A percentile compares a stretch with the other conserved stretches of the same genome.
Evolutionary conservation across 1,140 invertebrate genomes (phyloP).

Genomic region (Oppia nitens): DNA sequence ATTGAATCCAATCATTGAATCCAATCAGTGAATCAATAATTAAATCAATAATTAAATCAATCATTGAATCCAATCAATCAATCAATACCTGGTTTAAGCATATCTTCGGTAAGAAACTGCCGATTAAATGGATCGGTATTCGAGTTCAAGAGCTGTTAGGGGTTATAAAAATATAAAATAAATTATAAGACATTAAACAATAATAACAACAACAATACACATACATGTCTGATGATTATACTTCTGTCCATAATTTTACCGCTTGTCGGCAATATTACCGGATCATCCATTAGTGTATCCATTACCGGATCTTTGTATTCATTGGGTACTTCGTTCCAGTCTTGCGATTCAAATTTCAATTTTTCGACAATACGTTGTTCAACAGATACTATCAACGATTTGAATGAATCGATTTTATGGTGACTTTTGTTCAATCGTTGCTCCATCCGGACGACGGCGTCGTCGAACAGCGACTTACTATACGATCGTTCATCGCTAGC

Average conservation of each 20-base stretch:
- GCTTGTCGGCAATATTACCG: constrained; percentile 75
- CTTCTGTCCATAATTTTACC: constrained; percentile 61
- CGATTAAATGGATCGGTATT: constrained; percentile 92
- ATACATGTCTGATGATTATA: constrained; percentile 65
- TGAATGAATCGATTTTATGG: constrained; percentile 41
- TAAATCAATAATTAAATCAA: too few species aligned
- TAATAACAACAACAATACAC: too few species aligned
- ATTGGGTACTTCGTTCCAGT: constrained; percentile 68
- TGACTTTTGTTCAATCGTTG: constrained; percentile 60
- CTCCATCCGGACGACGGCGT: constrained; percentile 61
- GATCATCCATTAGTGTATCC: constrained; percentile 83
- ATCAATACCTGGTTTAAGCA: constrained; percentile 47
- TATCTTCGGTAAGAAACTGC: constrained; percentile 77
- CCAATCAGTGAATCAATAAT: too few species aligned
- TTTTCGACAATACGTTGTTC: constrained; percentile 39
- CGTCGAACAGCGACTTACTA: constrained; percentile 66
- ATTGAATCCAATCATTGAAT: not conserved
- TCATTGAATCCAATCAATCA: not conserved
- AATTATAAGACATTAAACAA: too few species aligned
- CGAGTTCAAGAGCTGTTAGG: constrained; percentile 65
- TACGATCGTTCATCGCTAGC: constrained; percentile 68
- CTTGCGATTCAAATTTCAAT: constrained; percentile 57
- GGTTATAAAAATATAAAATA: too few species aligned
- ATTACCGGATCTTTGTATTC: constrained; percentile 92
- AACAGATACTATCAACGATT: constrained; percentile 11